A percentile compares a stretch with the other conserved stretches of the same genome.
These are phyloP conservation scores for Ctenoplectra terminalis DNA, from an alignment of 1,140 invertebrate species.

Conservation along the genomic window DNA sequence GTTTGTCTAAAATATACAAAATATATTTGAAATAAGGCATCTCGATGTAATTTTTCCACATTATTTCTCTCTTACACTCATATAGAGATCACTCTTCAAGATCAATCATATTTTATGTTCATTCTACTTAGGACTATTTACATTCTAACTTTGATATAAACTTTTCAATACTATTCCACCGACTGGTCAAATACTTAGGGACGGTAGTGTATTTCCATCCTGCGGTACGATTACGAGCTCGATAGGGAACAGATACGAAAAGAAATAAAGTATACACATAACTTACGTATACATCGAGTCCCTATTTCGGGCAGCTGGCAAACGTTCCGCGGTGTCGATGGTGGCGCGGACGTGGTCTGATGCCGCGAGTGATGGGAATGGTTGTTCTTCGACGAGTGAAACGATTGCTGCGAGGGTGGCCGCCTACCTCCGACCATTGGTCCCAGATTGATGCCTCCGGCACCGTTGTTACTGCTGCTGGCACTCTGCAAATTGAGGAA, in stretches of 20 bases:
- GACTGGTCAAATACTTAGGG: no score
- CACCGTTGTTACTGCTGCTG: slow-evolving; percentile 74
- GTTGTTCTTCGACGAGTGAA: slow-evolving; percentile 79
- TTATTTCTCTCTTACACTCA: no score
- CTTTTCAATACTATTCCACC: no score
- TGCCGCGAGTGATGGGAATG: slow-evolving; percentile 71
- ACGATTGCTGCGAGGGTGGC: slow-evolving; percentile 76
- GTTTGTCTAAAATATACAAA: no score
- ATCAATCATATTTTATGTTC: no score
- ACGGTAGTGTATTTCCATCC: no score
- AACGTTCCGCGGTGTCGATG: slow-evolving; percentile 66
- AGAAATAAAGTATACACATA: not conserved
- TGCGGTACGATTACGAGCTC: no score
- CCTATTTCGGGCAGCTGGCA: slow-evolving; percentile 72
- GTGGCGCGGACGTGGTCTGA: slow-evolving; percentile 59
- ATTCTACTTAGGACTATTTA: no score
- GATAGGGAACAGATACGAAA: not conserved
- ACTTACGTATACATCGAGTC: slow-evolving; percentile 77
- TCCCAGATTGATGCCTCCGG: slow-evolving; percentile 67
- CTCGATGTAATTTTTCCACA: no score
- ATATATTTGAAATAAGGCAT: no score
- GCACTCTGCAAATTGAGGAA: slow-evolving; percentile 66
- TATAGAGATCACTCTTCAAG: no score
- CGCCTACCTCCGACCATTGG: slow-evolving; percentile 64
- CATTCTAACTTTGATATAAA: no score